phyloP scores from a whole-genome alignment of 2,888 invertebrate species.

The Heliconius aoede region DNA sequence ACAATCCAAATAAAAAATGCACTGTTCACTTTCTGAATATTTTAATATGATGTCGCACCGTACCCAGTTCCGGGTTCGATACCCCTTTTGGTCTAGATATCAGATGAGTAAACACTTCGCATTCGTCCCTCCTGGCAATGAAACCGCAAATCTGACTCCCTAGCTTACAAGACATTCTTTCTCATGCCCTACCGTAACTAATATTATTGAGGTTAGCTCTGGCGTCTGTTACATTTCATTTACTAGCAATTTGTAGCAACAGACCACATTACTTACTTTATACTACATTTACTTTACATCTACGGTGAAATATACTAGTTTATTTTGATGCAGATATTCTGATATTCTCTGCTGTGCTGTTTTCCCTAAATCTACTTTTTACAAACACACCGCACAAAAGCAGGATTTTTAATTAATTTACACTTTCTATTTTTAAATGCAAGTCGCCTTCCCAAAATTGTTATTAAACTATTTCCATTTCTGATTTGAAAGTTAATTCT shows the following conservation, averaged over 20 bases:
- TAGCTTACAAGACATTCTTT: constrained; percentile 36
- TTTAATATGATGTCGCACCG: constrained; percentile 38
- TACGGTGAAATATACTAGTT: not conserved
- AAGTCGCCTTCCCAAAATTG: not conserved
- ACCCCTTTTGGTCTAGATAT: constrained; percentile 49
- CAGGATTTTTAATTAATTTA: not conserved
- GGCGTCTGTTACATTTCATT: constrained; percentile 9
- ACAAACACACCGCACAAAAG: not conserved
- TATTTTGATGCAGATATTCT: not conserved
- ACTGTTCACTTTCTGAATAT: constrained; percentile 49
- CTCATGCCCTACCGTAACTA: constrained; percentile 31
- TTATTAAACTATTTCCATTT: not conserved
- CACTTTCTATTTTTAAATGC: not conserved
- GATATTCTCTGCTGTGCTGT: not conserved
- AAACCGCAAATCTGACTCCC: constrained; percentile 42
- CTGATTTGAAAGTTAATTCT: not conserved
- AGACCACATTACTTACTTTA: constrained; percentile 20
- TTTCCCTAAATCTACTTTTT: not conserved
- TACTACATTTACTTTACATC: not conserved
- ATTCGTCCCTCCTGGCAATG: constrained; percentile 38
- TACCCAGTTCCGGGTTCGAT: constrained; percentile 52
- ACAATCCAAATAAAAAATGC: constrained; percentile 49
- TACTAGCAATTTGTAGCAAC: constrained; percentile 7
- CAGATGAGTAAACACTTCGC: constrained; percentile 41
- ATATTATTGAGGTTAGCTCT: constrained; percentile 24